A percentile compares a stretch with the other conserved stretches of the same genome.
Evolutionary conservation across 2,888 invertebrate species (phyloP).

Genomic region (Sisyra nigra): DNA sequence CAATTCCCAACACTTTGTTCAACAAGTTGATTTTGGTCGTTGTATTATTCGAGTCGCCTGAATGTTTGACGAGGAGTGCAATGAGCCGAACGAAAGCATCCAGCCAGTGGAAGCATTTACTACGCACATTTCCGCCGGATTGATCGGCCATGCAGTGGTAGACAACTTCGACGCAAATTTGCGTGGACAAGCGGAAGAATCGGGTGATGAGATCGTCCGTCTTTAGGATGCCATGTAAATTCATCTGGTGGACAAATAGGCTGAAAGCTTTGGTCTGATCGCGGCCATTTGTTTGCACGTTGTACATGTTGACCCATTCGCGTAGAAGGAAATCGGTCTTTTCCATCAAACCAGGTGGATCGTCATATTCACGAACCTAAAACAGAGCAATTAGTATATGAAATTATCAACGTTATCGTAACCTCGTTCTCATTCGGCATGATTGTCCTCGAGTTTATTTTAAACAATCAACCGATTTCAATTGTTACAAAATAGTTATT

Average conservation of each 20-base stretch:
- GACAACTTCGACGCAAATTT: constrained; percentile 90
- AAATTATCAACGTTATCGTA: not conserved
- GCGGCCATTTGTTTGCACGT: constrained; percentile 61
- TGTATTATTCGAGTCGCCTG: constrained; percentile 78
- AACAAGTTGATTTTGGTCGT: constrained; percentile 93
- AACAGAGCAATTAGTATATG: constrained; percentile 13
- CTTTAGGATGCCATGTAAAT: constrained; percentile 86
- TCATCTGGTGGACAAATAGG: constrained; percentile 92
- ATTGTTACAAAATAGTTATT: too few species aligned
- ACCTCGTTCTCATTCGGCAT: too few species aligned
- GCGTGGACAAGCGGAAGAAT: constrained; percentile 92
- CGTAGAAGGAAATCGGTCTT: constrained; percentile 87
- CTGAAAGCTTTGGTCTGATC: constrained; percentile 85
- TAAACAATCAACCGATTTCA: too few species aligned
- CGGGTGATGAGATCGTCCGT: constrained; percentile 94
- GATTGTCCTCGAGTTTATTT: too few species aligned
- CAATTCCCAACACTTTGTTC: constrained; percentile 90
- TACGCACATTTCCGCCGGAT: constrained; percentile 51
- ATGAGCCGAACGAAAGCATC: constrained; percentile 92
- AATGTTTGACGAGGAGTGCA: constrained; percentile 85
- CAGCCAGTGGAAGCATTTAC: constrained; percentile 88
- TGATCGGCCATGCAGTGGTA: constrained; percentile 71
- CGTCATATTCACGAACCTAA: constrained; percentile 74
- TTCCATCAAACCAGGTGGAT: constrained; percentile 86
- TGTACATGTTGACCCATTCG: constrained; percentile 90